Evolutionary conservation across 1,140 invertebrate species (phyloP).

Genomic region (Venturia canescens): DNA sequence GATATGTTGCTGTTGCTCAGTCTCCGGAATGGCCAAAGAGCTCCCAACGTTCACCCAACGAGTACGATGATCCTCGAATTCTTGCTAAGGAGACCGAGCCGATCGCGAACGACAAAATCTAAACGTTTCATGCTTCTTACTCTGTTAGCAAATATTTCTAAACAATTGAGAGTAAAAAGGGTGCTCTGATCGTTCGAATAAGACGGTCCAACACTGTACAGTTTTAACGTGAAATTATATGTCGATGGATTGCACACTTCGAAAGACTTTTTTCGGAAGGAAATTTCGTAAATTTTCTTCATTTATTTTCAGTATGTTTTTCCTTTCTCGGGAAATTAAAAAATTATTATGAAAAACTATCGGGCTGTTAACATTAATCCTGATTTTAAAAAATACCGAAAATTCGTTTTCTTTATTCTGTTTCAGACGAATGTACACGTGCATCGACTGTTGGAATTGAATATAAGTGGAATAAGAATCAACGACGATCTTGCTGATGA

Average conservation of each 20-base stretch:
- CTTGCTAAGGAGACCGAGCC: not conserved
- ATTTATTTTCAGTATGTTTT: too few species aligned
- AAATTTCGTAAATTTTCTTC: not conserved
- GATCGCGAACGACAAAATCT: constrained; percentile 34
- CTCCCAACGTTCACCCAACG: constrained; percentile 5
- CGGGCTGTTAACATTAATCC: too few species aligned
- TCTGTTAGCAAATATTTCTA: not conserved
- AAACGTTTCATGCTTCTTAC: constrained; percentile 27
- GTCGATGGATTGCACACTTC: not conserved
- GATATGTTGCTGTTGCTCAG: constrained; percentile 14
- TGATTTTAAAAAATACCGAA: too few species aligned
- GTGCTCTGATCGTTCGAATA: not conserved
- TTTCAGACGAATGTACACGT: too few species aligned
- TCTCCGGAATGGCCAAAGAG: constrained; percentile 21
- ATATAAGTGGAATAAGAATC: not conserved
- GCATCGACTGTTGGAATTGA: not conserved
- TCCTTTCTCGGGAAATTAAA: too few species aligned
- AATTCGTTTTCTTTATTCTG: not conserved
- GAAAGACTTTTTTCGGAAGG: too few species aligned
- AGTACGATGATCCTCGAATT: constrained; percentile 39
- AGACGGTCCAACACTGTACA: not conserved
- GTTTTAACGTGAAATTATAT: not conserved
- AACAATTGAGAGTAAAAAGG: constrained; percentile 4
- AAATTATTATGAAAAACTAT: too few species aligned
- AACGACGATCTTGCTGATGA: too few species aligned